Percentiles rank a stretch among this genome's conserved stretches.
phyloP scores from a whole-genome alignment of 1,140 invertebrate genomes.

The Diachasma alloeum region DNA sequence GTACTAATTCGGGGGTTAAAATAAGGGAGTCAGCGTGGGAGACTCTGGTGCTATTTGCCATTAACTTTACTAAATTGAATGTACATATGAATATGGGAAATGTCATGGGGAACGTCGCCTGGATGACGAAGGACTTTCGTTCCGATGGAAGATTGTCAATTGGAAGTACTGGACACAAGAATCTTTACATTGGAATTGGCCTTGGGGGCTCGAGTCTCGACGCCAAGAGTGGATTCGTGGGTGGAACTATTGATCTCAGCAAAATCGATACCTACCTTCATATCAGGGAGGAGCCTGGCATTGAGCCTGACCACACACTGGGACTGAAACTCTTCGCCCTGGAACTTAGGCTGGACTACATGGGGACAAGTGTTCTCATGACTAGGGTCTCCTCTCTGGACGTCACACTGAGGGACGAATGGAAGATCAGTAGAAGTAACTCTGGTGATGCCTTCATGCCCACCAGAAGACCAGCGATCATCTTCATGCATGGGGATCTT shows the following conservation, averaged over 20 bases:
- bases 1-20: constrained; percentile 65
- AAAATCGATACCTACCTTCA: constrained; percentile 88
- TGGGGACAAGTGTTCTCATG: constrained; percentile 95
- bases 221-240: constrained; percentile 95
- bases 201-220: constrained; percentile 91
- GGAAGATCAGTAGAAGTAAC: constrained; percentile 71
- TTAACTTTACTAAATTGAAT: constrained; percentile 94
- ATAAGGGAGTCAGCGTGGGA: constrained; percentile 81
- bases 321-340: constrained; percentile 85
- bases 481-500: constrained; percentile 92
- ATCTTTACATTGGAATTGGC: constrained; percentile 88
- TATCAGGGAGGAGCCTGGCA: constrained; percentile 87
- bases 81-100: constrained; percentile 99
- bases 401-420: constrained; percentile 83
- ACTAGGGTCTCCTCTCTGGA: constrained; percentile 84
- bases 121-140: constrained; percentile 90
- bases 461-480: constrained; percentile 80
- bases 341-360: constrained; percentile 92
- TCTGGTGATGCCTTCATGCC: constrained; percentile 66
- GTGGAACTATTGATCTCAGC: constrained; percentile 90
- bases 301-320: constrained; percentile 88
- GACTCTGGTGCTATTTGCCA: constrained; percentile 92
- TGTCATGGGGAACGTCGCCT: constrained; percentile 97
- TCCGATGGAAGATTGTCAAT: constrained; percentile 92
- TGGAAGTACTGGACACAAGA: constrained; percentile 93